Percentiles rank a stretch among this genome's conserved stretches.
These are phyloP conservation scores for Falcaria lacertinaria DNA, from an alignment of 2,888 invertebrate genomes.

Conservation along the genomic window DNA sequence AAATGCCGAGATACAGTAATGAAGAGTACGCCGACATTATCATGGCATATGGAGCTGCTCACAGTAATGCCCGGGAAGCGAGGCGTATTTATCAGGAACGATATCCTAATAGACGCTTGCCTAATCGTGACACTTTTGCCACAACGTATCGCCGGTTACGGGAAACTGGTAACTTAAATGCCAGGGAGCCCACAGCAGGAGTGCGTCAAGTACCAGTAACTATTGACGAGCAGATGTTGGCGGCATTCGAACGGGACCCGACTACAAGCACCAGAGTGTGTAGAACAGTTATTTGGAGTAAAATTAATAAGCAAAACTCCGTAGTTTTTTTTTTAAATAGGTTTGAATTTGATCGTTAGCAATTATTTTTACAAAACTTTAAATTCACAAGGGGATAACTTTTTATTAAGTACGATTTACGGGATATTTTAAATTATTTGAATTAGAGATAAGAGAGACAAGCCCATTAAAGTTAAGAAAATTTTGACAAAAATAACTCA, in stretches of 20 bases:
- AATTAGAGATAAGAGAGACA: too few relatives aligned
- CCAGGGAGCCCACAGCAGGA: conserved; percentile 2
- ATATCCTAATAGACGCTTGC: conserved; percentile 10
- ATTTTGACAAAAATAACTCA: too few relatives aligned
- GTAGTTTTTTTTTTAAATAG: too few relatives aligned
- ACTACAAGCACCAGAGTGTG: conserved; percentile 8
- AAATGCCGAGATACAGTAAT: conserved; percentile 9
- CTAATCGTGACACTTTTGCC: conserved; percentile 8
- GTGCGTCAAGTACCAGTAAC: neutral
- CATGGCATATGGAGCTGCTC: conserved; percentile 8
- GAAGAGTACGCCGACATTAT: conserved; percentile 14
- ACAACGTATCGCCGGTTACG: conserved; percentile 10
- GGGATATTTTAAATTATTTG: too few relatives aligned
- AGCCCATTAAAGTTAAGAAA: too few relatives aligned
- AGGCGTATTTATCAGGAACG: conserved; percentile 8
- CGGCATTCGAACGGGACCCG: conserved; percentile 3
- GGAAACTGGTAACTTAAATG: conserved; percentile 8
- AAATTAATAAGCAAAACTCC: too few relatives aligned
- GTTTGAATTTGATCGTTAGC: too few relatives aligned
- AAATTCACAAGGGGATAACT: too few relatives aligned
- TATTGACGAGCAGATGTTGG: conserved; percentile 5
- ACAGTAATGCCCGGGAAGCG: conserved; percentile 6
- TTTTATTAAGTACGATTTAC: too few relatives aligned
- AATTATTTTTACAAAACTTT: too few relatives aligned
- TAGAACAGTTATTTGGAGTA: too few relatives aligned